Conservation (phyloP, 2,797 vertebrate species). For the Leptodactylus fallax region DNA sequence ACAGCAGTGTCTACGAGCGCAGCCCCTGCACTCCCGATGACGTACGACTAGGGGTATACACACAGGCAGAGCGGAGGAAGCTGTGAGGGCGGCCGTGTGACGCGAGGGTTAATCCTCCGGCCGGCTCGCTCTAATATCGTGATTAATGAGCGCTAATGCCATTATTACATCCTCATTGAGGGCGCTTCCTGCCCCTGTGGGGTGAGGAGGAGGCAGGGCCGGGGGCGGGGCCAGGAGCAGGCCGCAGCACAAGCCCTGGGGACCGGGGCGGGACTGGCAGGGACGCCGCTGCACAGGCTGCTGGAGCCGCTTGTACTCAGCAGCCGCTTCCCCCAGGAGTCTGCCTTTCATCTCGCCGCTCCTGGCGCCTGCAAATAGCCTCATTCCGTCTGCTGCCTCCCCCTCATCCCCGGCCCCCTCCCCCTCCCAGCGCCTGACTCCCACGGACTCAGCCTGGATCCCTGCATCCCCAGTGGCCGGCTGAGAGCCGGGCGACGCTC, state of each 20-base stretch:
- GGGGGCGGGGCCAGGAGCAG: slow-evolving; percentile 65
- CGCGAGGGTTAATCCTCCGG: slow-evolving; percentile 39
- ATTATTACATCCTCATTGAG: slow-evolving; percentile 19
- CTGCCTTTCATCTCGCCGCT: slow-evolving; percentile 85
- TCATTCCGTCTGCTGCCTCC: slow-evolving; percentile 78
- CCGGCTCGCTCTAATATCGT: slow-evolving; percentile 8
- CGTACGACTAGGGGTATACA: no score
- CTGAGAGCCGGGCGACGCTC: slow-evolving; percentile 22
- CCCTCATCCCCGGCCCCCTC: slow-evolving; percentile 63
- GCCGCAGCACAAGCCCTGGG: slow-evolving; percentile 66
- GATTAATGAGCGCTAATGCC: slow-evolving; percentile 35
- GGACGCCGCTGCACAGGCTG: slow-evolving; percentile 71
- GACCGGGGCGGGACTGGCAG: slow-evolving; percentile 70
- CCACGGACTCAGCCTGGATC: slow-evolving; percentile 56
- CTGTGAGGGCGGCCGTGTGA: neutral
- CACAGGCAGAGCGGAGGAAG: neutral
- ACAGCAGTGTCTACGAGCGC: no score
- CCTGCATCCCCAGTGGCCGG: slow-evolving; percentile 47
- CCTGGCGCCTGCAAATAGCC: slow-evolving; percentile 83
- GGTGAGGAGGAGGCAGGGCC: slow-evolving; percentile 64
- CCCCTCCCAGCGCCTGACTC: slow-evolving; percentile 66
- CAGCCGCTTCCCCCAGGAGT: slow-evolving; percentile 82
- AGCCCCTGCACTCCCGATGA: no score
- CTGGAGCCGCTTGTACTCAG: slow-evolving; percentile 82
- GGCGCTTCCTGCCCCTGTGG: slow-evolving; percentile 36